phyloP scores from a whole-genome alignment of 2,113 vertebrate genomes.

The Pristiophorus japonicus region DNA sequence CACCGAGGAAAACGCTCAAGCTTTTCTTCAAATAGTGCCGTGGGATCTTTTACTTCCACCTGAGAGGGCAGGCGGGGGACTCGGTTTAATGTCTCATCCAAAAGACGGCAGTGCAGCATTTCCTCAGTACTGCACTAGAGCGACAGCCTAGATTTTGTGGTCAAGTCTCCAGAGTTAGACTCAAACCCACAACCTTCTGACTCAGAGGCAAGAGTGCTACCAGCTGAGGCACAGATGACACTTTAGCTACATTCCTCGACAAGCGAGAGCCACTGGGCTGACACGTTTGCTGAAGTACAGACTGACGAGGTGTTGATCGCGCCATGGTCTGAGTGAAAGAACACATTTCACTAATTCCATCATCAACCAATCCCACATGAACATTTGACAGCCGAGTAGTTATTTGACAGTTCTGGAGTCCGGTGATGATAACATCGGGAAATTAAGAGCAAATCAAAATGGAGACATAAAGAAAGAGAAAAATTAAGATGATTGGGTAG shows the following conservation, averaged over 20 bases:
- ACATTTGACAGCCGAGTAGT: background rate
- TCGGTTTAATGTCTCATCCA: background rate
- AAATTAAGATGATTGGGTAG: background rate
- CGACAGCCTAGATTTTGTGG: background rate
- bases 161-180: background rate
- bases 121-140: background rate
- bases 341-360: background rate
- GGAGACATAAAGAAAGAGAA: background rate
- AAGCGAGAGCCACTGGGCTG: background rate
- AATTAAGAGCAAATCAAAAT: background rate
- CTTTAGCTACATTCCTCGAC: background rate
- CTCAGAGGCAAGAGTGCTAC: background rate
- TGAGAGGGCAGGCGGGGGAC: too few species aligned
- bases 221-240: too few species aligned
- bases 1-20: background rate
- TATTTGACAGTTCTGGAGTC: background rate
- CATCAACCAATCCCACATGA: background rate
- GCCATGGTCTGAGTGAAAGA: background rate
- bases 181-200: background rate
- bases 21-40: background rate
- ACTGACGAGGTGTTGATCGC: background rate
- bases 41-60: background rate
- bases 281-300: background rate
- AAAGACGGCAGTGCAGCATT: background rate
- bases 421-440: background rate